Percentiles rank a stretch among this genome's conserved stretches.
Evolutionary conservation across 2,113 vertebrate species (phyloP).

Genomic region (Etheostoma cragini): DNA sequence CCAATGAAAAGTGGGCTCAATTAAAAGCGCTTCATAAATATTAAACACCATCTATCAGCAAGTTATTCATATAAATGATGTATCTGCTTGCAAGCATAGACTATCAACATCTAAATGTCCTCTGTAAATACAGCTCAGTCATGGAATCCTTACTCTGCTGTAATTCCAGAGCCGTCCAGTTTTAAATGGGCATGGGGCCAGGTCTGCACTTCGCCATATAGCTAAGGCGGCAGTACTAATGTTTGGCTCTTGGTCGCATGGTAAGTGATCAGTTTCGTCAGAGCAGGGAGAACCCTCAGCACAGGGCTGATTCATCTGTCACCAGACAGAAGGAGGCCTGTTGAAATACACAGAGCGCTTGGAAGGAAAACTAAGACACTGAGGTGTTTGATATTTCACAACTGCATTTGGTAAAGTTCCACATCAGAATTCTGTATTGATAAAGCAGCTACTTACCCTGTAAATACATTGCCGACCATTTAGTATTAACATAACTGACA

Average conservation of each 20-base stretch:
- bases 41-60: conserved; percentile 76
- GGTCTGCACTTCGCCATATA: conserved; percentile 67
- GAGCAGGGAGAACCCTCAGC: conserved; percentile 58
- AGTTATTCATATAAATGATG: conserved; percentile 78
- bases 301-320: conserved; percentile 67
- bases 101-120: conserved; percentile 74
- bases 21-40: conserved; percentile 80
- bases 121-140: conserved; percentile 80
- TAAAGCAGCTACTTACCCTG: not conserved
- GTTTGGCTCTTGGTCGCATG: conserved; percentile 63
- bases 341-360: conserved; percentile 59
- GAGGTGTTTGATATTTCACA: conserved; percentile 45
- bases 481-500: not conserved
- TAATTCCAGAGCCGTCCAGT: conserved; percentile 71
- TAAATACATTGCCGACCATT: conserved; percentile 1
- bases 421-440: not conserved
- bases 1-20: conserved; percentile 69
- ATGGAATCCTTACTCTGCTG: conserved; percentile 66
- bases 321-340: conserved; percentile 38
- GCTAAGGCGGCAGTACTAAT: conserved; percentile 55
- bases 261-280: conserved; percentile 71
- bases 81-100: conserved; percentile 72
- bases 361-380: conserved; percentile 32
- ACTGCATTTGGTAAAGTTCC: conserved; percentile 15
- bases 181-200: conserved; percentile 70